phyloP scores from a whole-genome alignment of 2,113 vertebrate species.

The Thomomys bottae region DNA sequence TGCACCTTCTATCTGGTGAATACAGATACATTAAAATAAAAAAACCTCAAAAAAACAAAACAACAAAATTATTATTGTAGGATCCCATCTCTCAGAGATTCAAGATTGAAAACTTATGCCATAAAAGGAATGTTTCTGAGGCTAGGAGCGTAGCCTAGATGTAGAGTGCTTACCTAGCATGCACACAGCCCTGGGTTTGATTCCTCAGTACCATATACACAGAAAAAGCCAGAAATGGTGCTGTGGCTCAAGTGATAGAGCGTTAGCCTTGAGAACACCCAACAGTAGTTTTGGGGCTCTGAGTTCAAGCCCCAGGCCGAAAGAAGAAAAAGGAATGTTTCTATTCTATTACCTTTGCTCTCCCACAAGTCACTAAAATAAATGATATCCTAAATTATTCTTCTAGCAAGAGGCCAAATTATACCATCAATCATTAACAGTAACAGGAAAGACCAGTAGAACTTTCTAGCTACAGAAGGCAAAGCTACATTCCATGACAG shows the following conservation, averaged over 20 bases:
- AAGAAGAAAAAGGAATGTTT: neutral
- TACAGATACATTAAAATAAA: too few relatives aligned
- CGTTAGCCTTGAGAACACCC: too few relatives aligned
- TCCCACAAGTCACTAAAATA: neutral
- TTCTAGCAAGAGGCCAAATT: neutral
- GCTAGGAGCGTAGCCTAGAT: too few relatives aligned
- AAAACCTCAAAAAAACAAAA: too few relatives aligned
- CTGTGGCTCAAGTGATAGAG: too few relatives aligned
- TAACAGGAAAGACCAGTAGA: slow-evolving; percentile 43
- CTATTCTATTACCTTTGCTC: slow-evolving; percentile 14
- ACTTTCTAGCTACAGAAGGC: neutral
- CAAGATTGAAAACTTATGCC: neutral
- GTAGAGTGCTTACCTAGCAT: too few relatives aligned
- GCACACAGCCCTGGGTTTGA: too few relatives aligned
- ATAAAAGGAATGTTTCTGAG: neutral
- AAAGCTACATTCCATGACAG: neutral
- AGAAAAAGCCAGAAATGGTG: too few relatives aligned
- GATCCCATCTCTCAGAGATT: neutral
- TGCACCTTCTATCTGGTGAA: too few relatives aligned
- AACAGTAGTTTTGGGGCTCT: too few relatives aligned
- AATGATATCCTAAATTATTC: neutral
- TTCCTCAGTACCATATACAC: too few relatives aligned
- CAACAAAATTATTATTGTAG: neutral
- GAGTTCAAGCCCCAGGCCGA: too few relatives aligned
- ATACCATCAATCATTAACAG: neutral